A percentile compares a stretch with the other conserved stretches of the same genome.
phyloP scores from a whole-genome alignment of 1,140 invertebrate genomes.

The Babylonia areolata region DNA sequence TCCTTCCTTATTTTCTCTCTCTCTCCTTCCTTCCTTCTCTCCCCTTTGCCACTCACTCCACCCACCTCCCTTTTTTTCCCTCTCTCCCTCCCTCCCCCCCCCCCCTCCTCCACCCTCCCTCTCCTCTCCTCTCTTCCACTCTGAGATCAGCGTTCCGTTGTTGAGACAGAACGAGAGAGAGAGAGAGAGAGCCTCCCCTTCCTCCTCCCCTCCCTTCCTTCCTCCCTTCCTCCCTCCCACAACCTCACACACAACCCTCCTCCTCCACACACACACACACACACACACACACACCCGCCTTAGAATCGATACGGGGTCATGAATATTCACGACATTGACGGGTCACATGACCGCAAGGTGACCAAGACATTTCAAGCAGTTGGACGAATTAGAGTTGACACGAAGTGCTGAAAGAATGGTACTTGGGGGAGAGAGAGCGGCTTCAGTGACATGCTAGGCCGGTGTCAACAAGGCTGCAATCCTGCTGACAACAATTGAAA shows the following conservation, averaged over 20 bases:
- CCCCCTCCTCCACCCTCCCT: neutral
- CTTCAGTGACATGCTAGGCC: neutral
- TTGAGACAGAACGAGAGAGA: neutral
- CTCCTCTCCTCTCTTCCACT: neutral
- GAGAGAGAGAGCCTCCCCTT: neutral
- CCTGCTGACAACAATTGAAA: too few relatives aligned
- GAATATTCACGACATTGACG: constrained; percentile 41
- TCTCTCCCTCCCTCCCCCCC: constrained; percentile 4
- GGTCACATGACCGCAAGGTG: constrained; percentile 43
- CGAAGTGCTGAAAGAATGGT: constrained; percentile 36
- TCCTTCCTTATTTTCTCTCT: neutral
- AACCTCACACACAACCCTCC: too few relatives aligned
- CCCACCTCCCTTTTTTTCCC: neutral
- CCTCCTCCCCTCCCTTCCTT: neutral
- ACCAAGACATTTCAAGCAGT: constrained; percentile 43
- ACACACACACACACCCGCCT: too few relatives aligned
- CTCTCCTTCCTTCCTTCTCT: neutral
- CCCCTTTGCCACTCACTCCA: too few relatives aligned
- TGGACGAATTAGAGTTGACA: constrained; percentile 42
- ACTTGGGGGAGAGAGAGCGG: constrained; percentile 17
- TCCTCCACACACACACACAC: too few relatives aligned
- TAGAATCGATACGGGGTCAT: constrained; percentile 33
- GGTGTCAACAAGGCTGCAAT: neutral
- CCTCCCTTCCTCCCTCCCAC: neutral
- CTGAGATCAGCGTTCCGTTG: neutral